Percentiles rank a stretch among this genome's conserved stretches.
Conservation (phyloP, 2,888 invertebrate genomes). For the Itoplectis maculator region DNA sequence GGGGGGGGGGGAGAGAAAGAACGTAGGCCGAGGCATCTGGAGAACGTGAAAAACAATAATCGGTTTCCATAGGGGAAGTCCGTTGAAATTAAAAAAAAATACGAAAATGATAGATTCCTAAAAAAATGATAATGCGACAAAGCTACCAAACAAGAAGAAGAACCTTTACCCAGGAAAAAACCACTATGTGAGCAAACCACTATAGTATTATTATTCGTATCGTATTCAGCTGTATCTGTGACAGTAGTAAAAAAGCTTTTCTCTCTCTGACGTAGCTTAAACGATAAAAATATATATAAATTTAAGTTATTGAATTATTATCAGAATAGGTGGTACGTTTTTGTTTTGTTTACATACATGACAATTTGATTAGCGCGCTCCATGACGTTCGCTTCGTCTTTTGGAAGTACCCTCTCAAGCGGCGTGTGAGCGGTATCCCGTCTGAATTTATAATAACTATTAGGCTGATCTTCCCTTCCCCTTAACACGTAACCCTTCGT, state of each 20-base stretch:
- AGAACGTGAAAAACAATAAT: constrained; percentile 48
- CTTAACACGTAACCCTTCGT: constrained; percentile 79
- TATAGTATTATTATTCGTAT: constrained; percentile 39
- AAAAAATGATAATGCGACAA: constrained; percentile 24
- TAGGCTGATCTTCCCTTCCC: constrained; percentile 82
- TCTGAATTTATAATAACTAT: constrained; percentile 83
- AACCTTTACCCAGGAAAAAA: constrained; percentile 63
- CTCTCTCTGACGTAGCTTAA: constrained; percentile 55
- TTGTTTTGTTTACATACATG: constrained; percentile 88
- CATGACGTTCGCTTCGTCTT: constrained; percentile 92
- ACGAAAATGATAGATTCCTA: constrained; percentile 41
- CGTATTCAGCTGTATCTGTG: constrained; percentile 28
- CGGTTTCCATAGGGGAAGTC: constrained; percentile 37
- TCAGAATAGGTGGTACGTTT: constrained; percentile 42
- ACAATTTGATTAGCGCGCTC: constrained; percentile 95
- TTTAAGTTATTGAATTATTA: constrained; percentile 37
- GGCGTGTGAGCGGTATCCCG: constrained; percentile 81
- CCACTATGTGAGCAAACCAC: constrained; percentile 59
- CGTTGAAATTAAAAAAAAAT: constrained; percentile 34
- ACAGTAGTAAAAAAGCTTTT: constrained; percentile 44
- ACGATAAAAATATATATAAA: constrained; percentile 50
- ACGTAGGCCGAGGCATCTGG: constrained; percentile 53
- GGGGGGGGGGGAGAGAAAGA: constrained; percentile 38
- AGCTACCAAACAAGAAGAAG: constrained; percentile 43
- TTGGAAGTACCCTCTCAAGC: constrained; percentile 88